Evolutionary conservation across 2,888 invertebrate genomes (phyloP).

Genomic region (Sinodicranocentrus sp.): DNA sequence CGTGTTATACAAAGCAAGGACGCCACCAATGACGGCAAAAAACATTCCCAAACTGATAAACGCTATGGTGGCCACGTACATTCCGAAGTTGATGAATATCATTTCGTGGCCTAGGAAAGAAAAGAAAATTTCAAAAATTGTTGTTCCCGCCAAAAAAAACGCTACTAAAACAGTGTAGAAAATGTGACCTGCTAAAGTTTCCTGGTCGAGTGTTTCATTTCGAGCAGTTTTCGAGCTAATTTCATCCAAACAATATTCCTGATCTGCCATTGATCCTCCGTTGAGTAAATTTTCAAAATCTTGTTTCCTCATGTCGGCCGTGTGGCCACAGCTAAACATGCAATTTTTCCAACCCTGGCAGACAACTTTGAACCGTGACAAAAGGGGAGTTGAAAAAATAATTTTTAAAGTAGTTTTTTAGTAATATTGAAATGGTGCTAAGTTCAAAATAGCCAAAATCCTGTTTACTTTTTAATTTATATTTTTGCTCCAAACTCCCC

Average conservation of each 20-base stretch:
- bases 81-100: conserved; percentile 55
- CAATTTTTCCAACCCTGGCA: conserved; percentile 61
- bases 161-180: not conserved
- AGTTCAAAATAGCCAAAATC: not conserved
- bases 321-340: conserved; percentile 74
- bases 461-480: conserved; percentile 45
- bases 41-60: conserved; percentile 64
- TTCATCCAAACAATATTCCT: not conserved
- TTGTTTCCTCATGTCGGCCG: conserved; percentile 34
- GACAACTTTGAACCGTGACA: conserved; percentile 58
- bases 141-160: too few species aligned
- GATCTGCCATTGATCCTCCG: not conserved
- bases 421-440: conserved; percentile 10
- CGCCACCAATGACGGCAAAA: conserved; percentile 60
- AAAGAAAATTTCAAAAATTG: not conserved
- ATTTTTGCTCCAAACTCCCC: not conserved
- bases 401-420: not conserved
- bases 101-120: not conserved
- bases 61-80: conserved; percentile 63
- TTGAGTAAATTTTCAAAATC: conserved; percentile 63
- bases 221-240: not conserved
- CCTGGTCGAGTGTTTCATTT: too few species aligned
- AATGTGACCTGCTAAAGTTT: not conserved
- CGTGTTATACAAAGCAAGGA: conserved; percentile 71
- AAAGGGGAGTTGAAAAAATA: conserved; percentile 14